Evolutionary conservation across 2,888 invertebrate species (phyloP).

Genomic region (Epinotia bilunana): DNA sequence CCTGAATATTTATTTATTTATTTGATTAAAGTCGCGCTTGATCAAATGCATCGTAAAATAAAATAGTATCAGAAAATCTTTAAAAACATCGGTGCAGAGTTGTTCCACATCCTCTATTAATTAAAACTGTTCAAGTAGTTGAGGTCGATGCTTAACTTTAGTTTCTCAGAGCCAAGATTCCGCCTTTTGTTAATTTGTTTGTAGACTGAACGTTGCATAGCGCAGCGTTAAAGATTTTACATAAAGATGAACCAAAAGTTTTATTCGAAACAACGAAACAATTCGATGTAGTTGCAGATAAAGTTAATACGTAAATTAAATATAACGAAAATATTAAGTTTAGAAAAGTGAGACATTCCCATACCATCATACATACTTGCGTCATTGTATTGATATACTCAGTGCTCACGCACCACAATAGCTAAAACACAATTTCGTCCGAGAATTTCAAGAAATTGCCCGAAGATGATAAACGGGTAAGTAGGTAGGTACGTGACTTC

Average conservation of each 20-base stretch:
- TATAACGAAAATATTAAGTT: neutral
- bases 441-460: neutral
- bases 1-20: too few relatives aligned
- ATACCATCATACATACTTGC: neutral
- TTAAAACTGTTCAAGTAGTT: conserved; percentile 39
- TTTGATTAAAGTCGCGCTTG: too few relatives aligned
- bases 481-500: too few relatives aligned
- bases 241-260: neutral
- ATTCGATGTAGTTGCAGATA: neutral
- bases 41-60: too few relatives aligned
- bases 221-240: conserved; percentile 15
- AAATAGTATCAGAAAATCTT: conserved; percentile 5
- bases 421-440: neutral
- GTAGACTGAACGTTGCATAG: conserved; percentile 10
- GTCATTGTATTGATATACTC: neutral
- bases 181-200: conserved; percentile 32
- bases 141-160: conserved; percentile 33
- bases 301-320: too few relatives aligned
- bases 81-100: conserved; percentile 12
- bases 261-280: neutral
- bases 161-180: conserved; percentile 24
- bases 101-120: conserved; percentile 28
- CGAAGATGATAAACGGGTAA: too few relatives aligned
- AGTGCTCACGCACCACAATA: neutral
- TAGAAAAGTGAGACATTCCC: too few relatives aligned